Percentiles rank a stretch among this genome's conserved stretches.
Evolutionary conservation across 2,113 vertebrate species (phyloP).

Genomic region (Melozone crissalis): DNA sequence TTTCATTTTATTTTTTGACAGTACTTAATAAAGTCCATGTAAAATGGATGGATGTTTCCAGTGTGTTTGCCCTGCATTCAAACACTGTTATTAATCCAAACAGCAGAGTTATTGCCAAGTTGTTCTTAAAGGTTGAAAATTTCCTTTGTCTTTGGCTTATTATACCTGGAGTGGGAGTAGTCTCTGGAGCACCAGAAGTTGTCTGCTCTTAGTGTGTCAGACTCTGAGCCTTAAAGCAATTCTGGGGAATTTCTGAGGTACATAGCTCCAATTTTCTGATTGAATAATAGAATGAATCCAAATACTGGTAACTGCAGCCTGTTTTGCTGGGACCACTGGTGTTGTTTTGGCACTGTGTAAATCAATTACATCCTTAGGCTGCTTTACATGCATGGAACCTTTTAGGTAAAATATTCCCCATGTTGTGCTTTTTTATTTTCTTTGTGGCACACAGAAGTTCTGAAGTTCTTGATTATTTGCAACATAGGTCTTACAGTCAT

Average conservation of each 20-base stretch:
- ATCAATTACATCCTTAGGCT: background rate
- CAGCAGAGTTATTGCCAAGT: background rate
- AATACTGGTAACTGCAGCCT: background rate
- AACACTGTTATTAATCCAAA: background rate
- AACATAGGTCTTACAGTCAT: background rate
- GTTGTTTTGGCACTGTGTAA: background rate
- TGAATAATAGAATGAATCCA: background rate
- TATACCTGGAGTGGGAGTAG: background rate
- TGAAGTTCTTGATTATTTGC: background rate
- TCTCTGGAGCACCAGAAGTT: background rate
- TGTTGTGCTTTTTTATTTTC: background rate
- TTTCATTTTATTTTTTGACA: background rate
- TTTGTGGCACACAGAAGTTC: background rate
- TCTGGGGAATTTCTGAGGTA: background rate
- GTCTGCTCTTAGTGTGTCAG: background rate
- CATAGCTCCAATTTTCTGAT: background rate
- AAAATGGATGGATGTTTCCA: background rate
- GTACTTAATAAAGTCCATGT: background rate
- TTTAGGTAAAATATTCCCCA: background rate
- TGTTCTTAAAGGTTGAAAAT: background rate
- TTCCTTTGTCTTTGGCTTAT: background rate
- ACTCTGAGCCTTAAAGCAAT: background rate
- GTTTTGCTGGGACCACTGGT: background rate
- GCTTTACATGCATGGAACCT: background rate
- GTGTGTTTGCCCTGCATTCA: background rate